Evolutionary conservation across 2,113 vertebrate genomes (phyloP), one percentile per base, ranked within the genome.

Genomic region (Aythya baeri): DNA sequence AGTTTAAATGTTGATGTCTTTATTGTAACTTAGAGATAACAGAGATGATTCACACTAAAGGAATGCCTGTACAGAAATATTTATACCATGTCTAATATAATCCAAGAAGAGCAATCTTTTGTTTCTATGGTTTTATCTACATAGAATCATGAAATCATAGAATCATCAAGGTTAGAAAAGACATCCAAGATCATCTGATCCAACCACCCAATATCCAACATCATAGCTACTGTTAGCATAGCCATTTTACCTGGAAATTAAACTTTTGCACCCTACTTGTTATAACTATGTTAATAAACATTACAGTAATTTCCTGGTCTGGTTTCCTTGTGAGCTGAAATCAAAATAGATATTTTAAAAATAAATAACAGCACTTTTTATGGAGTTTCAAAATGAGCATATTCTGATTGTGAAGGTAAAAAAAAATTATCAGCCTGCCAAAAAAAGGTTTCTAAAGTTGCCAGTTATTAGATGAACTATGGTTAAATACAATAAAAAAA

Each of bases 1-100:
- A 95, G 52, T 93, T 77, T 57, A 84, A 90, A 94, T 55, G 80
- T 58, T 91, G 92, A 90, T 91, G 79, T 95, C 86, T 92, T 68
- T 93, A 71, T 88, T 87, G 77, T 61, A 86, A 80, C 66, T 82
- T 93, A 82, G 38, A 90, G 80, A 95, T 81, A 95, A 34, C 52
- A 88, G 72, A 83, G 61, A 46, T 46, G 22, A 93, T 65, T 89
- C 77, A 84, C 15, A 65, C 57, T 31, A 61, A 88, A 92, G 34
- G 57, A 88, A 86, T 93, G 83, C 36, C 52, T 68, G 22, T 49
- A 38, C 36, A 72, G 55, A 43, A 78, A 74, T 18, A 58, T 43
- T 54, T 84, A 65, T 58, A 21, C 4, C 57, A 62, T 54, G 66
- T 57, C 38, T 68, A 84, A 79, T 29, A 34, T 25, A 63, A 94